phyloP scores from a whole-genome alignment of 2,797 vertebrate species.

The Micrastur ruficollis region DNA sequence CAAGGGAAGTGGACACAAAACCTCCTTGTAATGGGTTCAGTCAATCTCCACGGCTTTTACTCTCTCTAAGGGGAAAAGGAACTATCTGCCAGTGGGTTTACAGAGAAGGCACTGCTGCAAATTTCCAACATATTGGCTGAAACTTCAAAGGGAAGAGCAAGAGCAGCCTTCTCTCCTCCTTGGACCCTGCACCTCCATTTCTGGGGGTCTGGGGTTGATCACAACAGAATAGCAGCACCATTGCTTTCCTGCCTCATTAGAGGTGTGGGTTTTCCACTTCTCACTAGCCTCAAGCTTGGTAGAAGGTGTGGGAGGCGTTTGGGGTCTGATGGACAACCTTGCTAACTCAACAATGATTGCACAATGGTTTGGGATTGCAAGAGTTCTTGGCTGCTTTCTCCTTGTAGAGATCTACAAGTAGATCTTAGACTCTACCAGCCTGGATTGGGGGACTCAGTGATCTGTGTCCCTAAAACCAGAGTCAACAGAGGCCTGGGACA shows the following conservation, averaged over 20 bases:
- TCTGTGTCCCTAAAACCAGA: not conserved
- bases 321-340: not conserved
- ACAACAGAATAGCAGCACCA: not conserved
- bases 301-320: not conserved
- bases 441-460: accelerated
- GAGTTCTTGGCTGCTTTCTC: not conserved
- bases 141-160: not conserved
- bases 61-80: not conserved
- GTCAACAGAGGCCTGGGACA: not conserved
- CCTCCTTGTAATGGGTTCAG: not conserved
- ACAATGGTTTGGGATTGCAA: not conserved
- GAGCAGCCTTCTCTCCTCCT: not conserved
- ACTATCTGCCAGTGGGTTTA: not conserved
- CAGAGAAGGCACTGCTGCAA: not conserved
- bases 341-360: not conserved
- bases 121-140: not conserved
- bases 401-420: not conserved
- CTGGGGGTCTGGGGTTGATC: accelerated
- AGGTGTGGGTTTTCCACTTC: not conserved
- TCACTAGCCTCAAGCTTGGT: not conserved
- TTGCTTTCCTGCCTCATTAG: not conserved
- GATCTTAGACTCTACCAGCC: not conserved
- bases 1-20: not conserved
- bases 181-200: not conserved
- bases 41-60: not conserved